phyloP scores from a whole-genome alignment of 2,113 vertebrate species.

The Hepsetus odoe region DNA sequence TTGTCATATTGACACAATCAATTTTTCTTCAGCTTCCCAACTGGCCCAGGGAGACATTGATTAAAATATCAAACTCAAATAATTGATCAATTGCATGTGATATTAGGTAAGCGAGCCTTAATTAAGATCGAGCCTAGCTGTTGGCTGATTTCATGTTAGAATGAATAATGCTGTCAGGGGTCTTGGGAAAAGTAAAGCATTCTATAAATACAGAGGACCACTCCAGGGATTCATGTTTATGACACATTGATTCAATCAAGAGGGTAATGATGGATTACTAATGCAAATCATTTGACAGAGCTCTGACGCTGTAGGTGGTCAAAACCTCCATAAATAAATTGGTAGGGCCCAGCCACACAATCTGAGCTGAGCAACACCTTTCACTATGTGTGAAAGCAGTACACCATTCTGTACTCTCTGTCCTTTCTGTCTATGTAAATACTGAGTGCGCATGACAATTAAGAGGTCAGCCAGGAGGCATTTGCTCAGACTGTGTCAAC shows the following conservation, averaged over 20 bases:
- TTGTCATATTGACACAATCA: background rate
- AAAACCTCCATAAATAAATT: constrained; percentile 35
- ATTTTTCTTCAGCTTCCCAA: background rate
- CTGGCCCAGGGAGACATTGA: background rate
- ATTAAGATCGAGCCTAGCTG: constrained; percentile 29
- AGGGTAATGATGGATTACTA: constrained; percentile 40
- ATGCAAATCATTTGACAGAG: constrained; percentile 19
- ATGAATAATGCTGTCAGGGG: constrained; percentile 5
- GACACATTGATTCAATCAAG: constrained; percentile 47
- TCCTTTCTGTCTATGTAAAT: background rate
- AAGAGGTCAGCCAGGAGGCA: background rate
- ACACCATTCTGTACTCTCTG: background rate
- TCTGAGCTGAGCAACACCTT: background rate
- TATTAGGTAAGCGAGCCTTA: constrained; percentile 7
- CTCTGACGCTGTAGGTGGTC: background rate
- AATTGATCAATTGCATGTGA: constrained; percentile 10
- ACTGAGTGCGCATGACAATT: constrained; percentile 16
- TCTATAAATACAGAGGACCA: constrained; percentile 28
- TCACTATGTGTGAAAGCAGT: constrained; percentile 8
- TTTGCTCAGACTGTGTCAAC: background rate
- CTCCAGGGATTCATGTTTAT: constrained; percentile 20
- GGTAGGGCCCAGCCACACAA: background rate
- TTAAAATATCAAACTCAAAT: constrained; percentile 18
- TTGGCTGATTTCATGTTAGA: constrained; percentile 6
- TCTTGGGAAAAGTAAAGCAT: constrained; percentile 27